These are phyloP conservation scores for Meriones unguiculatus DNA, from an alignment of 2,113 vertebrate species.

Conservation along the genomic window DNA sequence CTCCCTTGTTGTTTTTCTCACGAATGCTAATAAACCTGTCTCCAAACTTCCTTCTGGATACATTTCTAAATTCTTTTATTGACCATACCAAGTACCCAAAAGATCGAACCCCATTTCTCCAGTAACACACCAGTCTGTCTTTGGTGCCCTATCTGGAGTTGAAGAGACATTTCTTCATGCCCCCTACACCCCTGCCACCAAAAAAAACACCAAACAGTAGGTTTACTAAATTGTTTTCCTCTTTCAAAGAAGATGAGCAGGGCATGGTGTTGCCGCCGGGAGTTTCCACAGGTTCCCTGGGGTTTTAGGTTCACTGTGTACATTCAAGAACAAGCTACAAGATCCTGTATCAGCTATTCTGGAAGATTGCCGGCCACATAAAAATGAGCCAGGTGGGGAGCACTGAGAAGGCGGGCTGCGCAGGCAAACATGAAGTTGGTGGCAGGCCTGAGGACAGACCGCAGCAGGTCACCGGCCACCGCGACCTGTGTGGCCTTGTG, in stretches of 20 bases:
- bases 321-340: background rate
- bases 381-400: background rate
- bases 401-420: too few species aligned
- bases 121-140: background rate
- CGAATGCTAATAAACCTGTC: background rate
- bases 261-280: background rate
- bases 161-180: background rate
- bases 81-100: background rate
- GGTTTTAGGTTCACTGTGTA: background rate
- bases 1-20: background rate
- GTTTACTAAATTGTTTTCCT: background rate
- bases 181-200: too few species aligned
- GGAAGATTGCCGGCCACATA: background rate
- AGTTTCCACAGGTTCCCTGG: background rate
- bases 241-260: conserved; percentile 13
- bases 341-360: background rate
- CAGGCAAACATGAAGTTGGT: too few species aligned
- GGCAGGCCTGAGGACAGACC: too few species aligned
- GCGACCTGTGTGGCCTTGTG: too few species aligned
- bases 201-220: background rate
- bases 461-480: too few species aligned
- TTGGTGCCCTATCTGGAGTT: background rate
- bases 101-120: background rate
- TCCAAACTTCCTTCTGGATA: background rate
- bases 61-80: background rate